Evolutionary conservation across 2,797 vertebrate genomes (phyloP).

Genomic region (Cuniculus paca): DNA sequence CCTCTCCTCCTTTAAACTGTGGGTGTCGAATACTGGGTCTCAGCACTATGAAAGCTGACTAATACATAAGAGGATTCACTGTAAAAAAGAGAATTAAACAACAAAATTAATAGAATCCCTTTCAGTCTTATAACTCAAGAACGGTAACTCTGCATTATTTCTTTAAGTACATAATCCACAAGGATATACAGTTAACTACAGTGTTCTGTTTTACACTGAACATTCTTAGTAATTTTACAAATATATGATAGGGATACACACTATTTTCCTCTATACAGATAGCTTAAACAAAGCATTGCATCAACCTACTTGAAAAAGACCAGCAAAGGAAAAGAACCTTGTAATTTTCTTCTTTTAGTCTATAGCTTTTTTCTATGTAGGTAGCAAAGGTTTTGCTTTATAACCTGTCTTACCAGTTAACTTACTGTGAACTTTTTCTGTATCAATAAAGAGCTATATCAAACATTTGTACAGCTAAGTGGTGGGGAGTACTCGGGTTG

Average conservation of each 20-base stretch:
- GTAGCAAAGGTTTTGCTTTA: not conserved
- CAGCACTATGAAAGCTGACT: not conserved
- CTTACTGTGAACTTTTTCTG: not conserved
- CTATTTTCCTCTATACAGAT: slow-evolving; percentile 97
- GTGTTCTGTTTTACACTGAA: slow-evolving; percentile 96
- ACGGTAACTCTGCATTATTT: slow-evolving; percentile 83
- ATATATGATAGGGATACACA: slow-evolving; percentile 96
- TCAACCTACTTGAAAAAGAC: slow-evolving; percentile 90
- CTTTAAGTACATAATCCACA: slow-evolving; percentile 92
- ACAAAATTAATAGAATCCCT: not conserved
- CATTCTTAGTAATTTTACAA: slow-evolving; percentile 99
- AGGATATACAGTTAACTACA: slow-evolving; percentile 94
- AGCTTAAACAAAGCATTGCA: slow-evolving; percentile 98
- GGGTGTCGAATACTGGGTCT: not conserved
- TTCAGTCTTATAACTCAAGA: slow-evolving; percentile 2
- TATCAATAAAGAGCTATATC: not conserved
- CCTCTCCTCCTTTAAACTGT: not conserved
- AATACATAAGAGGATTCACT: not conserved
- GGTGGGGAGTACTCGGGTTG: not conserved
- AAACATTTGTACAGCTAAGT: not conserved
- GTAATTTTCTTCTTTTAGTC: not conserved
- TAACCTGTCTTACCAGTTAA: not conserved
- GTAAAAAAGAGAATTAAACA: slow-evolving; percentile 22
- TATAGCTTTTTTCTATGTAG: not conserved
- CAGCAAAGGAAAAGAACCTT: not conserved